Evolutionary conservation across 2,888 invertebrate genomes (phyloP), one percentile per base, ranked within the genome.

Genomic region (Heteromyza rotundicornis): DNA sequence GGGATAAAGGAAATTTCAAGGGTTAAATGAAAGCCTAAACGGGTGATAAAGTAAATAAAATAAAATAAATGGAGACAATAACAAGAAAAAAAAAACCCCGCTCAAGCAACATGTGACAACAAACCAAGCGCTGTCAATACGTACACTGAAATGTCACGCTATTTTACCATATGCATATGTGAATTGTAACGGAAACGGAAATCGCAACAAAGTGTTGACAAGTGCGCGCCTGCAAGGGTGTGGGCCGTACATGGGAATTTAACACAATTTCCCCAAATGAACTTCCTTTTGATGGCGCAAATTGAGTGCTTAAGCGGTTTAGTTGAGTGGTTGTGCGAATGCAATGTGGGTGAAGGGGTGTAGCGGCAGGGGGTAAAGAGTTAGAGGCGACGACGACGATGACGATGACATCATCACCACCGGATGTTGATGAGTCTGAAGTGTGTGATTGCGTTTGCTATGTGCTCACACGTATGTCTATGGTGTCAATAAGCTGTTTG

Each of bases 191-290:
- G 78, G 77, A 79, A 80, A 72, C 77, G 79, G 79, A 80, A 76
- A 79, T 80, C 74, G 73, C 73, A 77, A 73, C 78, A 77, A 79
- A 79, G 77, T 79, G 80, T 73, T 76, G 79, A 77, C 77, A 77
- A 76, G 76, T 73, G 70, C 68, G n/a, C 27, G 56, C n/a, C 55
- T 56, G 47, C 44, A 24, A 16, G 51, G 36, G 64, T 50, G 50
- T 35, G 47, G n/a, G 35, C 23, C 24, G 19, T 57, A 20, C 49
- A 61, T 59, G 49, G 60, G 57, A 54, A 52, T 65, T 24, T 58
- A 32, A 32, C 50, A 59, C 64, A 59, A 54, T 63, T 64, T 55
- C 59, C 49, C 24, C 55, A 59, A 64, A 59, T 50, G 50, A 74
- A 71, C 69, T 75, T 78, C 71, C 73, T 74, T 72, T 75, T 76